phyloP scores from a whole-genome alignment of 2,797 vertebrate species.

The Hoplostethus atlanticus region DNA sequence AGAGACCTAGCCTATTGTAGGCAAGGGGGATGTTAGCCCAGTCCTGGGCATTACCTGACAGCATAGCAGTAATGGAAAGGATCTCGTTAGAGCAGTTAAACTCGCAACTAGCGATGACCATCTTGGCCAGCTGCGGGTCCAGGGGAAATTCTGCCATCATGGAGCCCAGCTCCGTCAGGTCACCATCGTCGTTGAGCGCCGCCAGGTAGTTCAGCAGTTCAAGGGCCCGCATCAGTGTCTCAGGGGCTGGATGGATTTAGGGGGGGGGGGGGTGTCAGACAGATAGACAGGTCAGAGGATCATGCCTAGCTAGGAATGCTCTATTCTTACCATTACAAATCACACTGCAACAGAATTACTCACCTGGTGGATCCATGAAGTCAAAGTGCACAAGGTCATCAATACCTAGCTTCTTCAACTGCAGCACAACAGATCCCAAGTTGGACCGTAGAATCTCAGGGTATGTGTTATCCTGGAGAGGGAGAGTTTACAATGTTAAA shows the following conservation, averaged over 20 bases:
- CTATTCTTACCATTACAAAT: background rate
- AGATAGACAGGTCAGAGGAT: background rate
- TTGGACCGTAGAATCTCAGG: slow-evolving; percentile 99
- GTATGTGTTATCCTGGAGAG: slow-evolving; percentile 96
- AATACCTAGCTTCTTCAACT: slow-evolving; percentile 98
- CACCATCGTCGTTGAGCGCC: slow-evolving; percentile 97
- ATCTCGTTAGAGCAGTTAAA: slow-evolving; percentile 99
- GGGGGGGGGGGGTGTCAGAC: background rate
- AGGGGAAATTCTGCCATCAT: slow-evolving; percentile 99
- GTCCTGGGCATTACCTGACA: slow-evolving; percentile 98
- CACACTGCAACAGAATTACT: slow-evolving; percentile 17
- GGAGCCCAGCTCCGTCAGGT: slow-evolving; percentile 98
- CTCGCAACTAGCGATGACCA: slow-evolving; percentile 99
- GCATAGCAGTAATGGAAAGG: slow-evolving; percentile 99
- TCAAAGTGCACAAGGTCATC: slow-evolving; percentile 99
- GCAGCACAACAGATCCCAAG: slow-evolving; percentile 97
- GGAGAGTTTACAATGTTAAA: background rate
- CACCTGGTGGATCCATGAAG: slow-evolving; percentile 99
- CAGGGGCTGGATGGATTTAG: slow-evolving; percentile 87
- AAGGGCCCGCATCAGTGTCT: slow-evolving; percentile 98
- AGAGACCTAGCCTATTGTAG: slow-evolving; percentile 84
- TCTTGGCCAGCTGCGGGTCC: slow-evolving; percentile 99
- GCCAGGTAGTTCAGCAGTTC: slow-evolving; percentile 98
- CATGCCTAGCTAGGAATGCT: background rate
- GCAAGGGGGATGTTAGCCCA: slow-evolving; percentile 91